Conservation (phyloP, 1,140 invertebrate species). For the Luehdorfia chinensis region DNA sequence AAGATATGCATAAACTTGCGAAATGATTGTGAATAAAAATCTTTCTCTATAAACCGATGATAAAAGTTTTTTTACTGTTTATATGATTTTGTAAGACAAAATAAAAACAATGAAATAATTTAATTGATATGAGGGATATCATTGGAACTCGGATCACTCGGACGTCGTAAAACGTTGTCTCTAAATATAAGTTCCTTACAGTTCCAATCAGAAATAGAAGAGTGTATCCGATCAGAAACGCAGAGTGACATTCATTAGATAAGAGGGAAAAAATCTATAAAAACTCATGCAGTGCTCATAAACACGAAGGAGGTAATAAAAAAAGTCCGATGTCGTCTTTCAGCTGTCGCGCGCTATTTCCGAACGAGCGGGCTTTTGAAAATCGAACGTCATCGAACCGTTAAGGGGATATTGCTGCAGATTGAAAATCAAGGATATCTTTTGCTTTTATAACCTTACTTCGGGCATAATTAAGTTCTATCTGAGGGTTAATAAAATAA, state of each 20-base stretch:
- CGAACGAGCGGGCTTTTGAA: slow-evolving; percentile 57
- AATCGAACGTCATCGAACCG: slow-evolving; percentile 66
- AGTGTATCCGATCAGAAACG: slow-evolving; percentile 51
- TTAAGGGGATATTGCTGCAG: slow-evolving; percentile 26
- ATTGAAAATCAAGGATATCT: slow-evolving; percentile 9
- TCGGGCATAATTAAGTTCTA: too few relatives aligned
- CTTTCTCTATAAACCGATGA: too few relatives aligned
- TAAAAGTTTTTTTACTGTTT: too few relatives aligned
- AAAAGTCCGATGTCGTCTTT: slow-evolving; percentile 64
- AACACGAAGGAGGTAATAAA: slow-evolving; percentile 72
- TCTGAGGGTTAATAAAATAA: too few relatives aligned
- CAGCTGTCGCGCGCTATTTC: slow-evolving; percentile 73
- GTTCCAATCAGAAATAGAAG: slow-evolving; percentile 45
- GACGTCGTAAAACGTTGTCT: slow-evolving; percentile 38
- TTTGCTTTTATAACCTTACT: too few relatives aligned
- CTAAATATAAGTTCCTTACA: slow-evolving; percentile 43
- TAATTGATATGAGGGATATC: slow-evolving; percentile 30
- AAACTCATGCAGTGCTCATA: slow-evolving; percentile 70
- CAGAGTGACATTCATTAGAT: slow-evolving; percentile 50
- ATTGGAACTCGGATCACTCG: slow-evolving; percentile 13
- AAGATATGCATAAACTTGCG: too few relatives aligned
- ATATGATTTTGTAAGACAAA: too few relatives aligned
- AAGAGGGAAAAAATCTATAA: slow-evolving; percentile 61
- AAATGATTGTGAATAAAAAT: too few relatives aligned
- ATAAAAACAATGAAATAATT: slow-evolving; percentile 15